Evolutionary conservation across 2,888 invertebrate genomes (phyloP), one percentile per base, ranked within the genome.

Genomic region (Carabus problematicus): DNA sequence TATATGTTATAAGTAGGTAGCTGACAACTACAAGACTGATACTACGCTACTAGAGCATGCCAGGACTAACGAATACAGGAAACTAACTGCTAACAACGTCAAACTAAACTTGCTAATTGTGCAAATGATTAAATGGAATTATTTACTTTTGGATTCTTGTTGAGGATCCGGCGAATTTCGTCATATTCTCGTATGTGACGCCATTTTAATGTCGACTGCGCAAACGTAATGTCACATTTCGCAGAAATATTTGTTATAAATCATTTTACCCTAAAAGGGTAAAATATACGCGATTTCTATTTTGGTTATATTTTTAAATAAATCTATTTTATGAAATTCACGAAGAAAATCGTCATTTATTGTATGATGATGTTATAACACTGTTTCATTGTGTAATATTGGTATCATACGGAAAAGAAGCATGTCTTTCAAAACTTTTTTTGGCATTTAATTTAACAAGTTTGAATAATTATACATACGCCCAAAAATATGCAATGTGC

Each of bases 181-280:
- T 70, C 72, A 72, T 71, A 70, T 66, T 70, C 68, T 56, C 63
- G 7, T 14, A 18, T 19, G 68, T 59, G 72, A 72, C 71, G 73
- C 73, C 73, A 73, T 73, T 55, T 71, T 71, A 56, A 45, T 43
- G 64, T 52, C 63, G 70, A 73, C 71, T 72, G 67, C 69, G 69
- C 69, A 69, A 60, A 18, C 54, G 69, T 69, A 56, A 61, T 45
- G 54, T 60, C 52, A 60, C 58, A 56, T 39, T 56, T 43, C 58
- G 59, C 52, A 39, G 11, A 16, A 55, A 64, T 56, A 58, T 59
- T 66, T 66, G 59, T 55, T 64, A 55, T 12, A 12, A 59, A n/a
- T 42, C 14, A 14, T 45, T 45, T 45, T 45, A 45, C 14, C 45
- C 45, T 45, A 12, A 12, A 45, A 12, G 11, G 14, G 45, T 45